These are phyloP conservation scores for Calephelis perditalis DNA, from an alignment of 2,888 invertebrate species.

Conservation along the genomic window DNA sequence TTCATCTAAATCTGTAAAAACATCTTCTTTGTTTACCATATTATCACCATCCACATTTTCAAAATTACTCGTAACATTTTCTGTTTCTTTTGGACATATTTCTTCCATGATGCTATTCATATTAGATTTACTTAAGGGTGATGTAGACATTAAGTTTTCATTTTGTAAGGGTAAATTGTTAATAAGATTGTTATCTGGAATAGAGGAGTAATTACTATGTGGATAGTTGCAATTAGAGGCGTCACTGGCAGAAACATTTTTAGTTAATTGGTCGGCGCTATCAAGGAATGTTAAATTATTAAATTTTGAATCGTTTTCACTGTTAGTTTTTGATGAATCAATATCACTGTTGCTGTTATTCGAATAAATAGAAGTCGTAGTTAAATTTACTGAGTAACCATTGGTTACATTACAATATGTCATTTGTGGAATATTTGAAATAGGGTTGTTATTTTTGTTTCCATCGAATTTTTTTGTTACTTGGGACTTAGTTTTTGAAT, in stretches of 20 bases:
- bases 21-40: not conserved
- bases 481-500: not conserved
- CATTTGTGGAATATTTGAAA: not conserved
- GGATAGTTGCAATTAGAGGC: not conserved
- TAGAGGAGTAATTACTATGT: not conserved
- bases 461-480: not conserved
- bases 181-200: not conserved
- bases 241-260: not conserved
- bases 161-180: not conserved
- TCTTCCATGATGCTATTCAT: not conserved
- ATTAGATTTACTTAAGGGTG: not conserved
- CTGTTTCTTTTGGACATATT: not conserved
- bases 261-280: not conserved
- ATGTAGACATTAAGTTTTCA: not conserved
- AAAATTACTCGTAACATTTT: not conserved
- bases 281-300: not conserved
- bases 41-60: not conserved
- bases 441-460: not conserved
- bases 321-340: not conserved
- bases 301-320: not conserved
- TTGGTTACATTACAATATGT: not conserved
- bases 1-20: conserved; percentile 3
- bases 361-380: not conserved
- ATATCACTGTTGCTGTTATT: not conserved
- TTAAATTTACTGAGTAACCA: not conserved